Evolutionary conservation across 2,888 invertebrate species (phyloP).

Genomic region (Nephrotoma guestfalica): DNA sequence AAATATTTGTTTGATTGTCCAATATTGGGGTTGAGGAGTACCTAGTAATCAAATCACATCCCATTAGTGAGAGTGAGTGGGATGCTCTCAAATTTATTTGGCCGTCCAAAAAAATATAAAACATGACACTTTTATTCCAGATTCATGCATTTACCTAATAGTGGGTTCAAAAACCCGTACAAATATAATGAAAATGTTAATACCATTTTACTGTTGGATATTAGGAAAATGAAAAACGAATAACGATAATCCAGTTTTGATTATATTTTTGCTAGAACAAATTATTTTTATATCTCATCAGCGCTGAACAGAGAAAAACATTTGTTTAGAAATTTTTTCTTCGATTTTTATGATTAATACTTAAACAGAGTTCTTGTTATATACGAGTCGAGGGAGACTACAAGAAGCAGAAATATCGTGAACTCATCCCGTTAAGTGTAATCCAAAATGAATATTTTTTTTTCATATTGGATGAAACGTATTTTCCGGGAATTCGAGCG

Average conservation of each 20-base stretch:
- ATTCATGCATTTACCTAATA: background rate
- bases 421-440: background rate
- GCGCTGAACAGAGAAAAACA: background rate
- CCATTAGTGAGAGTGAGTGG: too few species aligned
- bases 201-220: background rate
- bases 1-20: too few species aligned
- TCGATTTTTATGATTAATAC: background rate
- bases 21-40: too few species aligned
- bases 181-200: background rate
- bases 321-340: background rate
- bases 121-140: background rate
- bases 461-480: background rate
- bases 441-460: background rate
- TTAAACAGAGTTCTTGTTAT: background rate
- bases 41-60: too few species aligned
- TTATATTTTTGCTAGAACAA: background rate
- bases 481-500: background rate
- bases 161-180: background rate
- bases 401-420: background rate
- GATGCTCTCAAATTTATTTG: too few species aligned
- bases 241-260: background rate
- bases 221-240: background rate
- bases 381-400: background rate
- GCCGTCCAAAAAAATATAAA: too few species aligned
- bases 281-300: background rate